Conservation (phyloP, 2,113 vertebrate species). For the Alexandromys fortis region DNA sequence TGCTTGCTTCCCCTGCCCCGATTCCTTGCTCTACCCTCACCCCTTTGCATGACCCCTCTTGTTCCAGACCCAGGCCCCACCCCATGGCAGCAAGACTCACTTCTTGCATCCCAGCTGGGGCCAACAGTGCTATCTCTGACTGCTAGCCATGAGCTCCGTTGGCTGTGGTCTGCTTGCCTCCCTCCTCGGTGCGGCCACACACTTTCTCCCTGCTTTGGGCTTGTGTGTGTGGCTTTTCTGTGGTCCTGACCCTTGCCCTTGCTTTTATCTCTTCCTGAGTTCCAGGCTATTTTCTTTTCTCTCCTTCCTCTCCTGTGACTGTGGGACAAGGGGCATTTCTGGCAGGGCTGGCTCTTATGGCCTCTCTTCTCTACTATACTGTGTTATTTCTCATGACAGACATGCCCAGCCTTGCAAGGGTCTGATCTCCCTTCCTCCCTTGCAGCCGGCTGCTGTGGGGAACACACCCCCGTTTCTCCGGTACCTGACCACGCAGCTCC, state of each 20-base stretch:
- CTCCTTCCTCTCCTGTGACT: background rate
- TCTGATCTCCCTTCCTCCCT: background rate
- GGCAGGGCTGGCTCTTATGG: background rate
- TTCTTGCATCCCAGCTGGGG: background rate
- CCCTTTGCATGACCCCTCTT: background rate
- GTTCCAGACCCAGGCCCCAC: background rate
- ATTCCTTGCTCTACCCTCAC: background rate
- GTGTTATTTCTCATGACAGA: accelerated
- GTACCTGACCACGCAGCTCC: conserved; percentile 90
- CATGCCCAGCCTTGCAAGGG: accelerated
- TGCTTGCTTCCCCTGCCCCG: no score
- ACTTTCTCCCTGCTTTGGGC: background rate
- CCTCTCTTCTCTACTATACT: background rate
- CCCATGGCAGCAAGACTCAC: no score
- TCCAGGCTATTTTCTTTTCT: background rate
- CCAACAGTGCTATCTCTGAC: accelerated
- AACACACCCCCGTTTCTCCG: conserved; percentile 89
- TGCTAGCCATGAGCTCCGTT: background rate
- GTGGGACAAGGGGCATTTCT: background rate
- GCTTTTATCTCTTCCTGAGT: background rate
- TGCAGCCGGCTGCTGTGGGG: conserved; percentile 85
- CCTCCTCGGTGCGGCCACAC: accelerated
- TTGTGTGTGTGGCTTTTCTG: background rate
- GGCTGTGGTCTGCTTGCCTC: background rate
- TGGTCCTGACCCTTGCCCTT: accelerated